Evolutionary conservation across 2,888 invertebrate genomes (phyloP), one percentile per base, ranked within the genome.

Genomic region (Hirtodrosophila histrioides): DNA sequence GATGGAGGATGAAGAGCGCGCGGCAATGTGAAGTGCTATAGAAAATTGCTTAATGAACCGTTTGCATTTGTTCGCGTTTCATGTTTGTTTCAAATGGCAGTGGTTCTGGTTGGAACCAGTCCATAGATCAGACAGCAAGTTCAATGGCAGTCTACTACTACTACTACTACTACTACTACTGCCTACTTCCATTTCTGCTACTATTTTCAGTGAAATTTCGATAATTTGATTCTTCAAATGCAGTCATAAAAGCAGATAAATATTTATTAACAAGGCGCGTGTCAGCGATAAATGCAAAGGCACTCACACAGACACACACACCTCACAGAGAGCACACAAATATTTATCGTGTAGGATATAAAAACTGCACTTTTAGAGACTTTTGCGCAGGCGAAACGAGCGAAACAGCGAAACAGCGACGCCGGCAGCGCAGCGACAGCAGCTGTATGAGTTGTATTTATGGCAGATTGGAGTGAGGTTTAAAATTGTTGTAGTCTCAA

Each of bases 41-140:
- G 83, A 86, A 84, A 86, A 85, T 85, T 83, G 83, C 70, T 81
- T 75, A 78, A 85, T 83, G 81, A 78, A 71, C 78, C 82, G 80
- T 81, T 73, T 69, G 57, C 54, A 50, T 58, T 57, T 27, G 56
- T 31, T 40, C 48, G 50, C 58, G 49, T 60, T 77, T 67, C 66
- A 74, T 76, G 66, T 64, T 74, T 78, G 71, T 74, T 75, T 78
- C 75, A 78, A 78, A 78, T 82, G 80, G 68, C 64, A 69, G 56
- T 64, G 35, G 71, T 69, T 76, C 64, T 78, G 54, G 31, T 5
- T 31, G 31, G 58, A 69, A 74, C 71, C 69, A 69, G 67, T 69
- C 57, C 48, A 78, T 45, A 61, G 62, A 62, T 60, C 61, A 64
- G 56, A 51, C 33, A 58, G 39, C 79, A 81, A 79, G 82, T 81